These are phyloP conservation scores for Pseudochirops cupreus DNA, from an alignment of 2,797 vertebrate genomes.

Conservation along the genomic window DNA sequence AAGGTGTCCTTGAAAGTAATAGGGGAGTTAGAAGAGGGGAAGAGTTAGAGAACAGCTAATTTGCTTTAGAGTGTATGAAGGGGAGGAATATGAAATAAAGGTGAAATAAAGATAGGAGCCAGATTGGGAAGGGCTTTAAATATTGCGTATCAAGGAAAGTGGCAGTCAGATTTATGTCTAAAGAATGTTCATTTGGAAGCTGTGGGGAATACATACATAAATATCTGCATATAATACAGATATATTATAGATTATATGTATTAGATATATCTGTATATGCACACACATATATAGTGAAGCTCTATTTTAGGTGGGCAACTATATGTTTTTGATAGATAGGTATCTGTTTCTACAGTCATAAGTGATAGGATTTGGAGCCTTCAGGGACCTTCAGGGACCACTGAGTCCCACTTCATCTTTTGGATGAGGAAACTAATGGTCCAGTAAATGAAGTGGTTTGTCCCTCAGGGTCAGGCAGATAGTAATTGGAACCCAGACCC, in stretches of 20 bases:
- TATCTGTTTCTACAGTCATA: background rate
- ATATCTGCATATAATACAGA: background rate
- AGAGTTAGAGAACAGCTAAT: background rate
- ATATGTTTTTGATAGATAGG: background rate
- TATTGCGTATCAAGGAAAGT: background rate
- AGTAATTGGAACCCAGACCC: background rate
- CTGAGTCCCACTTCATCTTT: background rate
- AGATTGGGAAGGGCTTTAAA: background rate
- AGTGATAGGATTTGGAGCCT: background rate
- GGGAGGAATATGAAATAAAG: constrained; percentile 6
- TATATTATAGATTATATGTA: background rate
- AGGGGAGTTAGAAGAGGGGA: background rate
- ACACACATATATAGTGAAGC: background rate
- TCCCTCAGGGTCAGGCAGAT: background rate
- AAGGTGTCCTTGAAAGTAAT: background rate
- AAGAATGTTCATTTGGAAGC: background rate
- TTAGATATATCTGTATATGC: background rate
- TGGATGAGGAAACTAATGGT: background rate
- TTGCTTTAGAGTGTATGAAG: background rate
- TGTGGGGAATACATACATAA: background rate
- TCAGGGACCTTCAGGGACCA: background rate
- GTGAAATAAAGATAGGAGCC: background rate
- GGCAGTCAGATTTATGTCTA: background rate
- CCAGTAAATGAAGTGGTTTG: background rate
- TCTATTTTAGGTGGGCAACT: background rate